Percentiles rank a stretch among this genome's conserved stretches.
Evolutionary conservation across 2,113 vertebrate species (phyloP).

Genomic region (Phylloscopus whistleri): DNA sequence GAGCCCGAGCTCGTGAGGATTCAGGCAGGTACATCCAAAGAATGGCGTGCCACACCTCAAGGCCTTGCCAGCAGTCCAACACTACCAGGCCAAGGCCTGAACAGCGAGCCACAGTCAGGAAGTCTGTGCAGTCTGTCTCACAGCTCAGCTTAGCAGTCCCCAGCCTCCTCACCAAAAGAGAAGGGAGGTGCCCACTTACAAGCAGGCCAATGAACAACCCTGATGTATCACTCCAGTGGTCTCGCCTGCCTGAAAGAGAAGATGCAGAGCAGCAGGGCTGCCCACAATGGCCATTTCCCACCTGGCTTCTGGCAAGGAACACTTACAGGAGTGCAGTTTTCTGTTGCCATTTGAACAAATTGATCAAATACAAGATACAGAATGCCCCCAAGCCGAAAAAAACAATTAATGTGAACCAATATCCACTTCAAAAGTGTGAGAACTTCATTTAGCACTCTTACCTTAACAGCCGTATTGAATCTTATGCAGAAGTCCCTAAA

Average conservation of each 20-base stretch:
- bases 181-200: not conserved
- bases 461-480: conserved; percentile 96
- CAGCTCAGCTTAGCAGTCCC: not conserved
- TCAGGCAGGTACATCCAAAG: not conserved
- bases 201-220: not conserved
- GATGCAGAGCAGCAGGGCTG: not conserved
- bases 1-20: not conserved
- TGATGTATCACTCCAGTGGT: fast-evolving
- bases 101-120: not conserved
- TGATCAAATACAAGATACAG: not conserved
- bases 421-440: not conserved
- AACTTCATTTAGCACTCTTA: conserved; percentile 27
- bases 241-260: not conserved
- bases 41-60: not conserved
- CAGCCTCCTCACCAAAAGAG: not conserved
- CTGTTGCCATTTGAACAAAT: not conserved
- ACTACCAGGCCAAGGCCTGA: not conserved
- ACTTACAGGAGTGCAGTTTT: not conserved
- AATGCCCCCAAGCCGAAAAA: not conserved
- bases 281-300: not conserved
- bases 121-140: not conserved
- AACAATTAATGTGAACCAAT: not conserved
- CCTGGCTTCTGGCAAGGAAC: not conserved
- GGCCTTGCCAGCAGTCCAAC: not conserved
- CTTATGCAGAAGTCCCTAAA: conserved; percentile 94